These are phyloP conservation scores for Opisthocomus hoazin DNA, from an alignment of 2,113 vertebrate genomes.

Conservation along the genomic window DNA sequence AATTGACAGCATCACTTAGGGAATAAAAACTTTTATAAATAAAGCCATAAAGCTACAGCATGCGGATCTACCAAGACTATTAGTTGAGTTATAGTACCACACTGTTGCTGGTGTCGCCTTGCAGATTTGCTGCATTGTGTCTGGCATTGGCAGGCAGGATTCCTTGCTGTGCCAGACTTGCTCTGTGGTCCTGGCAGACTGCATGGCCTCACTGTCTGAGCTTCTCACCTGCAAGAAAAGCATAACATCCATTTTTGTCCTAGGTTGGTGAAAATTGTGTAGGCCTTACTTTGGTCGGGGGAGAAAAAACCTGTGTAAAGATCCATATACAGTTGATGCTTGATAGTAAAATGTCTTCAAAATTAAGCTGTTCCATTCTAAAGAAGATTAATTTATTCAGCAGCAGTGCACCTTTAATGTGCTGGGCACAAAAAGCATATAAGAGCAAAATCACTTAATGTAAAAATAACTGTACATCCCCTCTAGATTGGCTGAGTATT, in stretches of 20 bases:
- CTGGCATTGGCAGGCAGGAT: background rate
- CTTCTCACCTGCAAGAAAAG: background rate
- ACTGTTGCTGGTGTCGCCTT: background rate
- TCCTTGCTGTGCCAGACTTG: background rate
- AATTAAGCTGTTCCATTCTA: background rate
- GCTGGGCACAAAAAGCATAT: background rate
- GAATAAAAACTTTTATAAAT: background rate
- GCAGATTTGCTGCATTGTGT: background rate
- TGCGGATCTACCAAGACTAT: background rate
- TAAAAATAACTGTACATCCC: background rate
- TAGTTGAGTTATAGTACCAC: background rate
- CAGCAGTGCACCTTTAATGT: background rate
- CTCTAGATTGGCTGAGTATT: background rate
- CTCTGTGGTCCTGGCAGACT: background rate
- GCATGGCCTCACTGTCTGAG: background rate
- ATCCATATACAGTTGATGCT: background rate
- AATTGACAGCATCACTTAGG: background rate
- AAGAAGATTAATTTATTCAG: background rate
- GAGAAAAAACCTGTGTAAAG: background rate
- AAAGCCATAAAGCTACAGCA: background rate
- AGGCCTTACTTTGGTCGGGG: background rate
- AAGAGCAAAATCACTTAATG: background rate
- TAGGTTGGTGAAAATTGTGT: background rate
- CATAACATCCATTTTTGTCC: background rate
- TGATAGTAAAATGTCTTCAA: background rate